Percentiles rank a stretch among this genome's conserved stretches.
phyloP scores from a whole-genome alignment of 2,797 vertebrate species.

The Catostomus latipinnis region DNA sequence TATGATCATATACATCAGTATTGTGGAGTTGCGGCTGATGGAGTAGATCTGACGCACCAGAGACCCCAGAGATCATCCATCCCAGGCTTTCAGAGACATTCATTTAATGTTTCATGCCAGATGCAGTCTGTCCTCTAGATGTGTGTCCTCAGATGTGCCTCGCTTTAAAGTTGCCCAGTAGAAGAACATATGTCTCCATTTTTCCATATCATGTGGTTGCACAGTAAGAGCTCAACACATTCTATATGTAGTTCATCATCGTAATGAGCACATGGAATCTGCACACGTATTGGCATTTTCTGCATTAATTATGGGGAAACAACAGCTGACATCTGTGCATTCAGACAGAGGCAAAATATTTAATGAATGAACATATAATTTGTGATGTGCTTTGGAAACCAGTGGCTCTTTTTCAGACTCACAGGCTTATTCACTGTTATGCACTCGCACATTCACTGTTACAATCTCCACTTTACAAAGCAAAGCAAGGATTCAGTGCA shows the following conservation, averaged over 20 bases:
- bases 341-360: no score
- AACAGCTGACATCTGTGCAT: no score
- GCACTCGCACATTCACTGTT: neutral
- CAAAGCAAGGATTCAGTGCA: neutral
- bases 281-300: no score
- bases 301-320: no score
- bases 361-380: no score
- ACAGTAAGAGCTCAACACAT: no score
- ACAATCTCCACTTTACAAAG: neutral
- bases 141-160: slow-evolving; percentile 3
- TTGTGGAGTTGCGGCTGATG: slow-evolving; percentile 1
- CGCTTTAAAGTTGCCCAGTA: slow-evolving; percentile 24
- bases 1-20: slow-evolving; percentile 12
- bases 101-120: slow-evolving; percentile 3
- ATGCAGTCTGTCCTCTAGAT: slow-evolving; percentile 25
- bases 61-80: slow-evolving; percentile 22
- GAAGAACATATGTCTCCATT: neutral
- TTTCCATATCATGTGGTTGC: neutral
- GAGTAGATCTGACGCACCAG: slow-evolving; percentile 11
- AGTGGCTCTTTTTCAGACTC: no score
- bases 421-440: no score
- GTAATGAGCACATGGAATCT: no score
- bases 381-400: no score
- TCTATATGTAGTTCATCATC: no score
- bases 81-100: slow-evolving; percentile 19